These are phyloP conservation scores for Paramacrobiotus metropolitanus DNA, from an alignment of 1,140 invertebrate genomes.

Conservation along the genomic window DNA sequence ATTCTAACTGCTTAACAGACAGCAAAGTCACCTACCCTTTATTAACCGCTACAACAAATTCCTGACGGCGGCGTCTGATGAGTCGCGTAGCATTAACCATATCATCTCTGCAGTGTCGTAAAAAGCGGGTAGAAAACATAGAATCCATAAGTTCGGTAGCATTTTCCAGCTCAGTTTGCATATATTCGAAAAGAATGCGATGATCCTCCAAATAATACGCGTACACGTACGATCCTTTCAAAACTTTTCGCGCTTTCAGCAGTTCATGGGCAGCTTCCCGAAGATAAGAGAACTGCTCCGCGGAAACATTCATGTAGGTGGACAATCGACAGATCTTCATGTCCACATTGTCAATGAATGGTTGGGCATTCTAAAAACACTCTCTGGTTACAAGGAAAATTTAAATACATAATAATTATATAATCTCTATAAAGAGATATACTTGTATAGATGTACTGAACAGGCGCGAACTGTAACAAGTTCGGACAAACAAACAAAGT, in stretches of 20 bases:
- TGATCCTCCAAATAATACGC: conserved; percentile 38
- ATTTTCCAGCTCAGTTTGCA: conserved; percentile 45
- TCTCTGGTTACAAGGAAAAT: too few relatives aligned
- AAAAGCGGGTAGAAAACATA: conserved; percentile 37
- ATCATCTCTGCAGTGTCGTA: conserved; percentile 33
- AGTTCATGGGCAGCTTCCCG: conserved; percentile 38
- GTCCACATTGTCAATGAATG: background rate
- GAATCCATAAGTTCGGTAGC: conserved; percentile 38
- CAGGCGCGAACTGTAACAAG: too few relatives aligned
- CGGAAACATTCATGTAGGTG: conserved; percentile 3
- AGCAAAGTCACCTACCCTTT: too few relatives aligned
- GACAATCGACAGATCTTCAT: conserved; percentile 5
- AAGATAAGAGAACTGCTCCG: conserved; percentile 28
- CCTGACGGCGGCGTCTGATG: conserved; percentile 34
- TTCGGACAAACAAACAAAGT: too few relatives aligned
- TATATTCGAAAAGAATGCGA: conserved; percentile 42
- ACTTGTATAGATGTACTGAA: too few relatives aligned
- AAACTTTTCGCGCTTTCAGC: conserved; percentile 34
- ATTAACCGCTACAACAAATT: conserved; percentile 37
- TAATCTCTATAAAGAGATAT: too few relatives aligned
- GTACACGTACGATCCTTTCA: conserved; percentile 42
- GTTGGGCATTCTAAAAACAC: background rate
- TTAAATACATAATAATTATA: too few relatives aligned
- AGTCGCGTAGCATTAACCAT: conserved; percentile 36
- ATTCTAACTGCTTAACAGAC: too few relatives aligned